Evolutionary conservation across 2,797 vertebrate genomes (phyloP).

Genomic region (Kryptolebias ocellatus): DNA sequence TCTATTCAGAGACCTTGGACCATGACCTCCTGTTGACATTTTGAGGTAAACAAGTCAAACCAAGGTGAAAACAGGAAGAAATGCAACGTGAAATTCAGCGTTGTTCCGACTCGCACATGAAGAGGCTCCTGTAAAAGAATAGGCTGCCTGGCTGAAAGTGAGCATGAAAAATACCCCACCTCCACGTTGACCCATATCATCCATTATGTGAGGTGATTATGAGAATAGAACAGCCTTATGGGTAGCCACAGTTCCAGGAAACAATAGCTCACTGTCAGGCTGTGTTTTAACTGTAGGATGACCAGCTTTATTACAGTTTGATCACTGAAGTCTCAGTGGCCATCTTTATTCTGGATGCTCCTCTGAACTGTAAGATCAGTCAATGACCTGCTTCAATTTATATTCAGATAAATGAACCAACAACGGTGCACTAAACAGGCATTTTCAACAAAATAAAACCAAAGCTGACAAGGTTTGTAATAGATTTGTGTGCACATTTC

Average conservation of each 20-base stretch:
- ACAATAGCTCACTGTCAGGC: slow-evolving; percentile 82
- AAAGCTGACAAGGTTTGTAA: slow-evolving; percentile 52
- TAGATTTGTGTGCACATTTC: slow-evolving; percentile 58
- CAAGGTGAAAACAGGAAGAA: slow-evolving; percentile 80
- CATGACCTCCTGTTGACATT: slow-evolving; percentile 64
- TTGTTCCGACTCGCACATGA: slow-evolving; percentile 64
- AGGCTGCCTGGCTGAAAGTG: slow-evolving; percentile 82
- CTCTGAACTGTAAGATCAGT: slow-evolving; percentile 56
- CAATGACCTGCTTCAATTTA: slow-evolving; percentile 63
- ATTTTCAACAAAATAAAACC: slow-evolving; percentile 56
- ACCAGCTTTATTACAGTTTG: slow-evolving; percentile 72
- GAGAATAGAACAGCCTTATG: slow-evolving; percentile 83
- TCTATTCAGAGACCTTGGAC: slow-evolving; percentile 30
- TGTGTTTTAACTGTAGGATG: slow-evolving; percentile 69
- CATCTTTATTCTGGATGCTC: slow-evolving; percentile 44
- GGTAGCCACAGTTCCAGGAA: slow-evolving; percentile 76
- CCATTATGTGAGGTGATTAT: slow-evolving; percentile 87
- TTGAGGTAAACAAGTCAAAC: slow-evolving; percentile 76
- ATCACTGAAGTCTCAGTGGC: slow-evolving; percentile 62
- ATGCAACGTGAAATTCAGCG: slow-evolving; percentile 65
- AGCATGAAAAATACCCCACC: slow-evolving; percentile 87
- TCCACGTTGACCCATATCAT: slow-evolving; percentile 85
- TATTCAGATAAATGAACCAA: slow-evolving; percentile 72
- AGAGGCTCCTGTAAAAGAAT: slow-evolving; percentile 81
- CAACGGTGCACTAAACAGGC: slow-evolving; percentile 51